A percentile compares a stretch with the other conserved stretches of the same genome.
phyloP scores from a whole-genome alignment of 2,113 vertebrate species.

The Phalacrocorax carbo region DNA sequence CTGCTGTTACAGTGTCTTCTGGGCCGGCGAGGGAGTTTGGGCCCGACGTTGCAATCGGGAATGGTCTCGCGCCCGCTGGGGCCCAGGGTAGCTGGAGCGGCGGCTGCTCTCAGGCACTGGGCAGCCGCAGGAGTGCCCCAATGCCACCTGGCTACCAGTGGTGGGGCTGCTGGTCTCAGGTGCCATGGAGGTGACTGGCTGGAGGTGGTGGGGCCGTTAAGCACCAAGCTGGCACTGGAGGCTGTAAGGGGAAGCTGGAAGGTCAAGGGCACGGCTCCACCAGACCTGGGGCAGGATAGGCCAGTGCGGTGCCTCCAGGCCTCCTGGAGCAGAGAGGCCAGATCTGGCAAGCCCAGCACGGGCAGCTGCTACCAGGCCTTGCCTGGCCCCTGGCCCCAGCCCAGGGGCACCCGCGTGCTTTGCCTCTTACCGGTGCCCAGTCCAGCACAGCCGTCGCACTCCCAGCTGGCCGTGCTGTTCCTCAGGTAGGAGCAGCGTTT shows the following conservation, averaged over 20 bases:
- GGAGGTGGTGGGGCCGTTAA: not conserved
- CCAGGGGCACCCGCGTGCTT: not conserved
- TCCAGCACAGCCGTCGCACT: not conserved
- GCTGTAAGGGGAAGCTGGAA: not conserved
- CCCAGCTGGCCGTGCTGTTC: not conserved
- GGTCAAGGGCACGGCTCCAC: accelerated
- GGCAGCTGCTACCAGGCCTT: not conserved
- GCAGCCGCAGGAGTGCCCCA: no score
- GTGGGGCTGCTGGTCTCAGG: not conserved
- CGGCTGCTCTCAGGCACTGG: no score
- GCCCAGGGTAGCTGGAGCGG: no score
- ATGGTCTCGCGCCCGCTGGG: no score
- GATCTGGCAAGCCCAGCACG: not conserved
- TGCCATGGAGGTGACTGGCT: no score
- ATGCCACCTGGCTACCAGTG: no score
- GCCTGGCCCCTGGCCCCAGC: no score
- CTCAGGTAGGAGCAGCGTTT: accelerated
- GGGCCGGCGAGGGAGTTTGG: no score
- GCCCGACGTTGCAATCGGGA: no score
- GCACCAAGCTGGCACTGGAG: accelerated
- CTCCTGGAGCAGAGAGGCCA: not conserved
- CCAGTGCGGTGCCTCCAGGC: not conserved
- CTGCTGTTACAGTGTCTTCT: no score
- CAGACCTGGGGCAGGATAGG: not conserved
- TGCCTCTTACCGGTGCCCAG: no score